Conservation (phyloP, 2,113 vertebrate genomes). For the human (Homo sapiens) region GRCh38 chr14:38366001-38366500, state of each 20-base stretch:
- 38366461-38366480: neutral
- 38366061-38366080: neutral
- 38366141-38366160: neutral
- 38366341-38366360: neutral
- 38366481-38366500: neutral
- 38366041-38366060: neutral
- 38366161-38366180: neutral
- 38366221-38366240: neutral
- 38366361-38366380: neutral
- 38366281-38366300: neutral
- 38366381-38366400: neutral
- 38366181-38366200: neutral
- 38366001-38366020: neutral
- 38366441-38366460: neutral
- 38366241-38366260: neutral
- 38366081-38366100: neutral
- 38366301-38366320: neutral
- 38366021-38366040: neutral
- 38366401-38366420: neutral
- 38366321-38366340: neutral
- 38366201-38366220: neutral
- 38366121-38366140: neutral
- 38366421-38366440: neutral
- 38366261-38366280: neutral
- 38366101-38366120: neutral